Base-by-base conservation (phyloP, 2,113 vertebrate genomes). In the Nycticebus coucang region DNA sequence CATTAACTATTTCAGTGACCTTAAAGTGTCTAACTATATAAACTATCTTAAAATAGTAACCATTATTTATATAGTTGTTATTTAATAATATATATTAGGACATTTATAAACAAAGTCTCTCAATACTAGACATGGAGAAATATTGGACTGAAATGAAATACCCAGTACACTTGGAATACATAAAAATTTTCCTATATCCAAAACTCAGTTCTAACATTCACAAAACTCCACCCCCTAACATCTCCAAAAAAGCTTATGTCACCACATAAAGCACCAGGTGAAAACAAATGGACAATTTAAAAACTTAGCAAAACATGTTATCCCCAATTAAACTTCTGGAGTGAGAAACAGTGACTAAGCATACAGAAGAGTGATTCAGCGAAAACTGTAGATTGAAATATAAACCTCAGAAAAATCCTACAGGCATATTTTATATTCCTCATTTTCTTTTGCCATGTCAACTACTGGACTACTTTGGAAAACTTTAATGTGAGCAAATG, bases 291-390 rank as follows among this genome's bases (percentile, higher is more conserved):
- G 50, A 64, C 60, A 71, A 83, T 50, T 91, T 55, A 60, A 84
- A 69, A 84, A 88, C 91, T 72, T 68, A 91, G 81, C 81, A 95
- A 98, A 95, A 97, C 78, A 21, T 28, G 66, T 72, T 89, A 86
- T 87, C 89, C 86, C 50, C 84, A 94, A 77, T 62, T 96, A 97
- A 95, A 96, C 71, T 71, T 87, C 59, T 72, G 71, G 66, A 91
- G 64, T 83, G 92, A 96, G 80, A 97, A 97, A 97, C 91, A 95
- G 89, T 97, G 97, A 98, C 97, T 93, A 96, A 95, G 97, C 97
- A 96, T 75, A 59, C 90, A 87, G 30, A 78, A 87, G 71, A 87
- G 94, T 97, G 97, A 97, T 95, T 97, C 96, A 83, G 97, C 95
- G 71, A 87, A 97, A 97, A 84, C 30, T 45, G 55, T 26, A 75